Conservation (phyloP, 2,113 vertebrate species). For the Serilophus lunatus region DNA sequence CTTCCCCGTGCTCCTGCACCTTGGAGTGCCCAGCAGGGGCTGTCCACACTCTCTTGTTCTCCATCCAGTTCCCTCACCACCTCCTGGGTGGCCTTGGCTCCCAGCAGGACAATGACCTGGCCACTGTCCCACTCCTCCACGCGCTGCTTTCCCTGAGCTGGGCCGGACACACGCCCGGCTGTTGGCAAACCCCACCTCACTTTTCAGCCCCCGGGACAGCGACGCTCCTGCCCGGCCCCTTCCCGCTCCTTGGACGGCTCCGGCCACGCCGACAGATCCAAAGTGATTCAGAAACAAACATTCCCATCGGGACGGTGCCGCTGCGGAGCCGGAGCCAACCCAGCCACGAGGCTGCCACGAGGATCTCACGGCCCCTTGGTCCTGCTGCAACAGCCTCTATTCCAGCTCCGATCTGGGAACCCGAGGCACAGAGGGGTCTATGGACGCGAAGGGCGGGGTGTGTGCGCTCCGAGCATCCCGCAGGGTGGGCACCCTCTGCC, state of each 20-base stretch:
- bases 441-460: rapidly evolving
- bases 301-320: background rate
- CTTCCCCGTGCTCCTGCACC: background rate
- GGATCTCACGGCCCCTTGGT: background rate
- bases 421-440: background rate
- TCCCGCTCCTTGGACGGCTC: background rate
- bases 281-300: background rate
- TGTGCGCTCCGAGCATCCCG: background rate
- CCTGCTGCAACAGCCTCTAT: background rate
- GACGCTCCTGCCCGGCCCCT: background rate
- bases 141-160: background rate
- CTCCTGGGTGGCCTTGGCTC: background rate
- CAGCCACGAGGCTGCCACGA: background rate
- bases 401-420: background rate
- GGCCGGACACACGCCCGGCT: rapidly evolving
- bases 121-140: background rate
- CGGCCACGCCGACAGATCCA: rapidly evolving
- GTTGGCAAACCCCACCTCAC: rapidly evolving
- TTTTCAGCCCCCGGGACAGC: background rate
- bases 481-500: background rate
- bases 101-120: background rate
- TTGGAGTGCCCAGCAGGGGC: rapidly evolving
- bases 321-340: background rate
- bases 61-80: background rate
- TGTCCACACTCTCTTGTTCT: rapidly evolving